Evolutionary conservation across 2,888 invertebrate genomes (phyloP).

Genomic region (Carpatolechia fugitivella): DNA sequence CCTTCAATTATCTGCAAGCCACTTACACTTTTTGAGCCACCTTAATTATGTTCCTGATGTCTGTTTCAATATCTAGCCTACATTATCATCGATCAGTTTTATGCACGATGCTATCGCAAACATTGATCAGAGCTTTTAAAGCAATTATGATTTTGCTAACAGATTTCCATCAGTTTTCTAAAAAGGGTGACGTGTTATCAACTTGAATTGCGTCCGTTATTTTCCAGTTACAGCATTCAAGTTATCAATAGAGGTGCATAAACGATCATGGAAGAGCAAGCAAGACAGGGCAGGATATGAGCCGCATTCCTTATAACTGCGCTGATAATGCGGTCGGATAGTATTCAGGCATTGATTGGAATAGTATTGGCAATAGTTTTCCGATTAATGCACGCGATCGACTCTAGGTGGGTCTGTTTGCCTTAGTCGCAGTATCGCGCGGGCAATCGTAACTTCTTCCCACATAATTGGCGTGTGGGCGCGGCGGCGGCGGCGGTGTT

Average conservation of each 20-base stretch:
- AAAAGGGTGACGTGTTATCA: slow-evolving; percentile 1
- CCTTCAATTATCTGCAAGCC: slow-evolving; percentile 47
- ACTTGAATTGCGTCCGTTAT: slow-evolving; percentile 4
- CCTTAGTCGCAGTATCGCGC: slow-evolving; percentile 62
- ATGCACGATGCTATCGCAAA: slow-evolving; percentile 5
- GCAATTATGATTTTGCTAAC: background rate
- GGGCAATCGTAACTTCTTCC: slow-evolving; percentile 74
- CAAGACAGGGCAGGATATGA: slow-evolving; percentile 7
- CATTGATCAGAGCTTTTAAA: background rate
- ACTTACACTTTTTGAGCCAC: slow-evolving; percentile 38
- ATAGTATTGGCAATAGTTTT: slow-evolving; percentile 58
- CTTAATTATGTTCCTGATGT: slow-evolving; percentile 17
- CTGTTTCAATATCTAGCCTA: slow-evolving; percentile 11
- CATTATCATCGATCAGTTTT: slow-evolving; percentile 4
- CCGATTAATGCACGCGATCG: slow-evolving; percentile 63
- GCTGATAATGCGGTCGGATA: slow-evolving; percentile 18
- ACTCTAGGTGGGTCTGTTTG: slow-evolving; percentile 58
- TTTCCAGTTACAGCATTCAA: background rate
- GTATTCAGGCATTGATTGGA: slow-evolving; percentile 53
- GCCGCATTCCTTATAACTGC: slow-evolving; percentile 13
- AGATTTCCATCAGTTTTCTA: slow-evolving; percentile 3
- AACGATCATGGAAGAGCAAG: slow-evolving; percentile 1
- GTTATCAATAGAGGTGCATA: slow-evolving; percentile 4
- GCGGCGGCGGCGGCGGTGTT: slow-evolving; percentile 36
- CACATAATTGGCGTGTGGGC: slow-evolving; percentile 78